Conservation (phyloP, 2,888 invertebrate species). For the Drosophila borealis region DNA sequence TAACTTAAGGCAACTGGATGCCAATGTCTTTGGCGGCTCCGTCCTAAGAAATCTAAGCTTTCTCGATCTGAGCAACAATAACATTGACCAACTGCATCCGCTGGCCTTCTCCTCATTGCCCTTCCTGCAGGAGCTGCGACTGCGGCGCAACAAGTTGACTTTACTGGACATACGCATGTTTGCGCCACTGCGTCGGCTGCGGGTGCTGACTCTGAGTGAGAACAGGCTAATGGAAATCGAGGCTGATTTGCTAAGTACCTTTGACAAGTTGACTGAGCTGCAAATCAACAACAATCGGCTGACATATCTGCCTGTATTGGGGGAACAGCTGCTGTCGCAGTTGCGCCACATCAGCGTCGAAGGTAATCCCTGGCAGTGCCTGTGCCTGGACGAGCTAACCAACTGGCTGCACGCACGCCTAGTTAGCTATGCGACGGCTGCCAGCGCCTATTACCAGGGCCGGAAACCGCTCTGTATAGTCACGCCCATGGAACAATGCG, state of each 20-base stretch:
- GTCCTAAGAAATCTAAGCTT: slow-evolving; percentile 63
- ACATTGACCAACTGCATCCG: slow-evolving; percentile 68
- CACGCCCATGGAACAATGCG: slow-evolving; percentile 74
- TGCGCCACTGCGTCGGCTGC: slow-evolving; percentile 73
- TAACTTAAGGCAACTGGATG: slow-evolving; percentile 58
- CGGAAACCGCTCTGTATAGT: slow-evolving; percentile 81
- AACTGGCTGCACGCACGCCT: slow-evolving; percentile 65
- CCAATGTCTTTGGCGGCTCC: slow-evolving; percentile 64
- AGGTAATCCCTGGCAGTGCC: slow-evolving; percentile 84
- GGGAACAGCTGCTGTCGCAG: slow-evolving; percentile 58
- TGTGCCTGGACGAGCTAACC: slow-evolving; percentile 78
- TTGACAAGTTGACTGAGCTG: slow-evolving; percentile 67
- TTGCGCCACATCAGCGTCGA: slow-evolving; percentile 74
- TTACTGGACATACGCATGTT: slow-evolving; percentile 77
- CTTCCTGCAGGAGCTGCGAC: slow-evolving; percentile 73
- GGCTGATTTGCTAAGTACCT: slow-evolving; percentile 51
- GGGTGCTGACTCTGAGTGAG: slow-evolving; percentile 74
- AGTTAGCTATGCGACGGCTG: slow-evolving; percentile 65
- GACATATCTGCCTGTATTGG: slow-evolving; percentile 75
- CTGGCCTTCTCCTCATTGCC: slow-evolving; percentile 72
- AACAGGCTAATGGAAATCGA: slow-evolving; percentile 77
- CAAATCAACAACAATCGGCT: slow-evolving; percentile 81
- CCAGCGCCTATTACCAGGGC: slow-evolving; percentile 76
- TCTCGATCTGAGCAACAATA: slow-evolving; percentile 73
- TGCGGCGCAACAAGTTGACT: slow-evolving; percentile 75